Percentiles rank a stretch among this genome's conserved stretches.
phyloP scores from a whole-genome alignment of 2,113 vertebrate genomes.

The Passer domesticus region DNA sequence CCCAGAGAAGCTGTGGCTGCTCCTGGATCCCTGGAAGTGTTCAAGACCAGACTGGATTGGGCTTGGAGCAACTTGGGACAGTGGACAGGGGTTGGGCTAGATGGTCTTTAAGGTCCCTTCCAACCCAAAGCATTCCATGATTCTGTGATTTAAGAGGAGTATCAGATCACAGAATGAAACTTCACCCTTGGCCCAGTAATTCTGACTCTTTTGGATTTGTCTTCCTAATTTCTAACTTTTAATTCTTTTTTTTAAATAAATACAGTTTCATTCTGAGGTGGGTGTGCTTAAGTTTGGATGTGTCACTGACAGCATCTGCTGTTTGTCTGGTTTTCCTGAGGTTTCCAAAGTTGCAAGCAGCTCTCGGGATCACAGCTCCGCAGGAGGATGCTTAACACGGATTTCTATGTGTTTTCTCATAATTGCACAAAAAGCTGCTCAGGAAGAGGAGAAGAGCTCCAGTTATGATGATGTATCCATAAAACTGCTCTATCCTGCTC shows the following conservation, averaged over 20 bases:
- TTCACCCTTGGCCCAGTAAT: neutral
- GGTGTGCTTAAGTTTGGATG: neutral
- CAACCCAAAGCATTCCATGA: neutral
- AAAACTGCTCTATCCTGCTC: neutral
- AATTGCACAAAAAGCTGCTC: neutral
- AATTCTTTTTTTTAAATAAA: neutral
- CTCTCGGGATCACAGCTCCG: neutral
- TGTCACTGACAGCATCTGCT: neutral
- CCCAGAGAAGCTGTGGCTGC: neutral
- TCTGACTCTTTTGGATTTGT: neutral
- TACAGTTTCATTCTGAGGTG: neutral
- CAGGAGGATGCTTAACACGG: neutral
- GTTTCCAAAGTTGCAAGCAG: accelerated
- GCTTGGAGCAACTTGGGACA: neutral
- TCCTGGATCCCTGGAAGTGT: neutral
- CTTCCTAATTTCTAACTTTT: neutral
- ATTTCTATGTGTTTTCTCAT: neutral
- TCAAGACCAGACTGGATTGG: neutral
- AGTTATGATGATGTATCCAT: accelerated
- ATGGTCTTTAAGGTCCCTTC: neutral
- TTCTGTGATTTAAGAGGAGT: neutral
- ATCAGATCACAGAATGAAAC: neutral
- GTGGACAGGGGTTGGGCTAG: neutral
- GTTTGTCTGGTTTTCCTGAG: neutral
- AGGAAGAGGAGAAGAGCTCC: neutral